Evolutionary conservation across 92 coral and sea anemone genomes (phyloP).

Genomic region (Bergia puertoricense): DNA sequence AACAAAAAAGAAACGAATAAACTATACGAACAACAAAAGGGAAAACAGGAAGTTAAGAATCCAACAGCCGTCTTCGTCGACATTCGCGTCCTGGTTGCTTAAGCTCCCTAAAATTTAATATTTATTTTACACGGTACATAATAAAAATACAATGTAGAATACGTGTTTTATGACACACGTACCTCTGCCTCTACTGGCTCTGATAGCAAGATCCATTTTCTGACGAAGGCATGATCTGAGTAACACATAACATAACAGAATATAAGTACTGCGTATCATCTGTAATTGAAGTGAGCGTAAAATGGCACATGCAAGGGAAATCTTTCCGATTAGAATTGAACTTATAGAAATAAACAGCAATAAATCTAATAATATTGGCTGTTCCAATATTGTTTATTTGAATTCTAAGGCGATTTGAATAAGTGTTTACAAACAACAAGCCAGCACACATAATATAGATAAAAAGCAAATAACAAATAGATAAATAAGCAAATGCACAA

Average conservation of each 20-base stretch:
- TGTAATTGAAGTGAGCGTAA: not conserved
- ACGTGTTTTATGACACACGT: not conserved
- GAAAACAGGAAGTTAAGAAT: no score
- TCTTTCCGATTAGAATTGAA: not conserved
- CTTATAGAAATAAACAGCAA: not conserved
- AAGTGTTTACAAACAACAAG: no score
- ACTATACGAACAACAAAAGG: no score
- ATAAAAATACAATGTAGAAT: not conserved
- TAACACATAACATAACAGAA: not conserved
- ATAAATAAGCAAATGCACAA: not conserved
- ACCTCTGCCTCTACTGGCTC: constrained; percentile 58
- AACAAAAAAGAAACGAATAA: no score
- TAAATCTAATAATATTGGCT: not conserved
- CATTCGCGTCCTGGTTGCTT: no score
- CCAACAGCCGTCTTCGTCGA: no score
- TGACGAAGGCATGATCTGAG: constrained; percentile 80
- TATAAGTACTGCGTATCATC: not conserved
- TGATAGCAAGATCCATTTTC: constrained; percentile 85
- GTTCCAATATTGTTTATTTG: no score
- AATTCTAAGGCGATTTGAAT: no score
- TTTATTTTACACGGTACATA: not conserved
- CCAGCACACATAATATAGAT: not conserved
- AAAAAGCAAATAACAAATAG: not conserved
- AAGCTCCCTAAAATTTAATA: no score
- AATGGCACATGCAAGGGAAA: no score